Evolutionary conservation across 1,140 invertebrate species (phyloP), one percentile per base, ranked within the genome.

Genomic region (Asbolus verrucosus): DNA sequence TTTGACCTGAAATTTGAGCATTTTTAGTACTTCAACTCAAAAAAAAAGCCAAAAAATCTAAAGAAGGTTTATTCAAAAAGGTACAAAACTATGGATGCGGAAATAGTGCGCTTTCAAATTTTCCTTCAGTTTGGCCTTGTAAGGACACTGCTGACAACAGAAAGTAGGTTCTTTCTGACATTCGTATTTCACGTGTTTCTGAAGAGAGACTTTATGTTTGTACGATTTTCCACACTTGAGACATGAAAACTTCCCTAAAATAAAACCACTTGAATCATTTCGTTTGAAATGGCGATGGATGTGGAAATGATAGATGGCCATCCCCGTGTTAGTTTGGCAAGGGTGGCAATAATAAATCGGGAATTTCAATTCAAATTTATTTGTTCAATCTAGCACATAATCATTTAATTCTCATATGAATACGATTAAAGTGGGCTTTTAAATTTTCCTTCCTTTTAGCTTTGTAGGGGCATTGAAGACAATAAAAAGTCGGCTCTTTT

Each of bases 101-200:
- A 65, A 6, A 46, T 66, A 27, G 70, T 85, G 83, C 41, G 82
- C 76, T 0, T 84, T 73, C 9, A 91, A 83, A 80, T 91, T 91
- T 67, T 89, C 89, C 1, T 89, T 84, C 76, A 91, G 90, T 74
- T 91, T 89, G 33, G 90, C 89, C 69, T 86, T 87, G 83, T 91
- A 92, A 1, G 87, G 84, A 80, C 92, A 88, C 71, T 85, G 81
- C n/a, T 81, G 82, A 76, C 88, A 87, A 54, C 84, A 76, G 61
- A 85, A 84, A 1, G 82, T 80, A 0, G 86, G 86, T 62, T 85
- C 82, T 70, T 87, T 86, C 6, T 87, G 86, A 78, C 90, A 92
- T 78, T 91, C 90, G 77, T 87, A 90, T 70, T 86, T 88, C 67
- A 86, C 84, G 73, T 91, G 89, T 66, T 87, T 81, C 73, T 84